Evolutionary conservation across 2,888 invertebrate genomes (phyloP), one percentile per base, ranked within the genome.

Genomic region (Mythimna loreyi): DNA sequence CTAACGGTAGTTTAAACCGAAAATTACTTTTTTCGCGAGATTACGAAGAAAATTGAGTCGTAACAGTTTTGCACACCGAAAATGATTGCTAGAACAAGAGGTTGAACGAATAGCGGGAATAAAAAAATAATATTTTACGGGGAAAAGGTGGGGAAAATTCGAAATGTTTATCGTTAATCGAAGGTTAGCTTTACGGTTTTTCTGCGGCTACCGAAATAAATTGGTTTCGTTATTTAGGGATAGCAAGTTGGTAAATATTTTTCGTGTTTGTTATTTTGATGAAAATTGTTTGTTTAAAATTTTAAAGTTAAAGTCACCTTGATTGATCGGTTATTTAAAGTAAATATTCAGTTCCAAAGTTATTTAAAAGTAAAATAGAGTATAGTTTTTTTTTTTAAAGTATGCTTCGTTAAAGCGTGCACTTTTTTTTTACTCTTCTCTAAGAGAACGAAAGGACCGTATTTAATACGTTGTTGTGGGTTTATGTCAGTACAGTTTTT

Each of bases 41-140:
- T 83, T 83, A 77, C 82, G 58, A 72, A 72, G 66, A 40, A 79
- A 83, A 83, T 81, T 83, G 75, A 71, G 70, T 67, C 75, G 33
- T 81, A 66, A 74, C 72, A 78, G 63, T 72, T 75, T 74, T n/a
- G 63, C 59, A 43, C 59, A 67, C 70, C 63, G 52, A 81, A 81
- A 79, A 79, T 75, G 68, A 76, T 83, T 75, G 73, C 71, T 49
- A 45, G 49, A 75, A 71, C 68, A 82, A 65, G 67, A 62, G 64
- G 47, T 43, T 72, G 61, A 83, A 65, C 67, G 64, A 77, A 83
- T 77, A 72, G 68, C 64, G 28, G 21, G 63, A 75, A 64, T 75
- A 79, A 66, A 78, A 72, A 64, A 79, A 60, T 64, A 79, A 74
- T 63, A 49, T 63, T 65, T 65, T 45, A 59, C 16, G 43, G 21